These are phyloP conservation scores for Myiozetetes cayanensis DNA, from an alignment of 2,113 vertebrate species.

Conservation along the genomic window DNA sequence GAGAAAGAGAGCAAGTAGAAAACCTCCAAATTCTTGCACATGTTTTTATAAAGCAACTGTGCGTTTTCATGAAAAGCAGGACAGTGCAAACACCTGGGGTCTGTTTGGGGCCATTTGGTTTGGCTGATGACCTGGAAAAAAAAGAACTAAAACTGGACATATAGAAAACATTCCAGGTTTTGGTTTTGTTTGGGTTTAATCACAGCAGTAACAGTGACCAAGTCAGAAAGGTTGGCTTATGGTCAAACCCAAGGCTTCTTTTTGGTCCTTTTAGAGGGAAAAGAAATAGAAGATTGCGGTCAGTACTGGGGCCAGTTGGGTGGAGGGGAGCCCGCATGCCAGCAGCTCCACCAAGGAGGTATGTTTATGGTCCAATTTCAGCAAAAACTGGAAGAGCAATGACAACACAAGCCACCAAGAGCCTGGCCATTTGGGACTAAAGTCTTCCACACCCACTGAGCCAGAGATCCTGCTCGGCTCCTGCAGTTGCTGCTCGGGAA, in stretches of 20 bases:
- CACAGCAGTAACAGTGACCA: neutral
- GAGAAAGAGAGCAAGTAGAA: neutral
- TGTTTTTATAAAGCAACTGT: neutral
- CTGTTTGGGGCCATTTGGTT: neutral
- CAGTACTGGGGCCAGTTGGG: neutral
- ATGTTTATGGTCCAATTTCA: neutral
- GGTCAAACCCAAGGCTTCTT: neutral
- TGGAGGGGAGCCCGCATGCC: neutral
- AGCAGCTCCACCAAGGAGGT: neutral
- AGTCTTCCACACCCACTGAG: neutral
- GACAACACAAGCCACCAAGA: neutral
- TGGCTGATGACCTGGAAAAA: neutral
- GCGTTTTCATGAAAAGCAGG: neutral
- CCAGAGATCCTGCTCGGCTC: neutral
- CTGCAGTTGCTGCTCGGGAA: neutral
- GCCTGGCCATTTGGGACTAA: neutral
- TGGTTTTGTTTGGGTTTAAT: neutral
- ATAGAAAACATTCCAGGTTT: constrained; percentile 3
- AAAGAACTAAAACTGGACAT: neutral
- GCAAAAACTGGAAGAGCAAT: neutral
- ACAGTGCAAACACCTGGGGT: neutral
- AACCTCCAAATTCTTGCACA: neutral
- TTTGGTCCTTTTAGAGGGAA: neutral
- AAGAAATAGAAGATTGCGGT: neutral
- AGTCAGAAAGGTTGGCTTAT: neutral